These are phyloP conservation scores for Notoglanidium macrostoma DNA, from an alignment of 2,797 vertebrate genomes.

Conservation along the genomic window DNA sequence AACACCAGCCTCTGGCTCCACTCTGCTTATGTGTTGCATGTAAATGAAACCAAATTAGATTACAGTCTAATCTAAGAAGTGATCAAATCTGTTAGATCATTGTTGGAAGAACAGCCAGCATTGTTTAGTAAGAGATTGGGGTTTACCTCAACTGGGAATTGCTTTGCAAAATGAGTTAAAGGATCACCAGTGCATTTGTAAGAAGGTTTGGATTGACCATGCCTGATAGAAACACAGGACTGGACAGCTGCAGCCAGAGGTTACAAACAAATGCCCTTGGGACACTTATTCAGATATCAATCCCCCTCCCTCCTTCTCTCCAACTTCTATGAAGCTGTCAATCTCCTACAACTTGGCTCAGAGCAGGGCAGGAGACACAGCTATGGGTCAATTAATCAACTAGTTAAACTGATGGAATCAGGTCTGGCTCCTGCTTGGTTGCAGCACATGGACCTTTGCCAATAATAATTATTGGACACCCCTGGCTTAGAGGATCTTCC, in stretches of 20 bases:
- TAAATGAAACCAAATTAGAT: slow-evolving; percentile 3
- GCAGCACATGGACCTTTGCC: not conserved
- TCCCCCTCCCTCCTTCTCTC: not conserved
- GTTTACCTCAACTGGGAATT: slow-evolving; percentile 24
- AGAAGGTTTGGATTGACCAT: slow-evolving; percentile 19
- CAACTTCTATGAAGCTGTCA: slow-evolving; percentile 52
- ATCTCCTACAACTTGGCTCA: not conserved
- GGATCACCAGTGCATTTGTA: slow-evolving; percentile 24
- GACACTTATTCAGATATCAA: slow-evolving; percentile 40
- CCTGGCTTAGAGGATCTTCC: slow-evolving; percentile 41
- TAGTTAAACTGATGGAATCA: not conserved
- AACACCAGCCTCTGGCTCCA: not conserved
- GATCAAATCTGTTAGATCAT: not conserved
- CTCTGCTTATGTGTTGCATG: not conserved
- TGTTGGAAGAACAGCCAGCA: not conserved
- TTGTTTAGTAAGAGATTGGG: not conserved
- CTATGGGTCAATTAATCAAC: not conserved
- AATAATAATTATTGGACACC: not conserved
- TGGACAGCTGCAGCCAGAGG: slow-evolving; percentile 34
- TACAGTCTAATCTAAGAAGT: not conserved
- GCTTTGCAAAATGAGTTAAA: not conserved
- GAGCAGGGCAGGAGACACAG: not conserved
- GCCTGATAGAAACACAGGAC: slow-evolving; percentile 15
- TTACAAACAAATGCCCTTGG: slow-evolving; percentile 28
- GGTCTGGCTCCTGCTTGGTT: not conserved